These are phyloP conservation scores for Sweltsa coloradensis DNA, from an alignment of 1,140 invertebrate genomes.

Conservation along the genomic window DNA sequence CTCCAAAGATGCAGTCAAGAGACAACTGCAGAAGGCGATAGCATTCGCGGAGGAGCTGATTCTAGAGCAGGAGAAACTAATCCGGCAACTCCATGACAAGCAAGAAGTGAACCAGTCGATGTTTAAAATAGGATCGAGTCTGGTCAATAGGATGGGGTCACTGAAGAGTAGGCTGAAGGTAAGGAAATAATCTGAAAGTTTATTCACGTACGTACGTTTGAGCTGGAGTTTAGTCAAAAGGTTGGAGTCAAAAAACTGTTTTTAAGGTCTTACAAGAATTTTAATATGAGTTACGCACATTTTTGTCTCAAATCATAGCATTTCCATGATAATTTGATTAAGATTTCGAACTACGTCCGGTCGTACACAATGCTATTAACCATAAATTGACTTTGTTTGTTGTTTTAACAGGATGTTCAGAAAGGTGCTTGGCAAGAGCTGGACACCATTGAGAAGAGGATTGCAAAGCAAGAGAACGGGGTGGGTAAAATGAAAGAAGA, in stretches of 20 bases:
- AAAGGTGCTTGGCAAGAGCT: slow-evolving; percentile 37
- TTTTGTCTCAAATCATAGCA: too few relatives aligned
- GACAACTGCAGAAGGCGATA: slow-evolving; percentile 40
- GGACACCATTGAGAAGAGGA: slow-evolving; percentile 35
- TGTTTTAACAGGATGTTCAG: slow-evolving; percentile 32
- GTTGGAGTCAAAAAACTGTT: too few relatives aligned
- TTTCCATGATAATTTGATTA: too few relatives aligned
- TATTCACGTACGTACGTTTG: slow-evolving; percentile 2
- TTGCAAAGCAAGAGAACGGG: slow-evolving; percentile 34
- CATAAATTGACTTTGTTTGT: slow-evolving; percentile 2
- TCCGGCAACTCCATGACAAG: slow-evolving; percentile 31
- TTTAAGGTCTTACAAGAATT: too few relatives aligned
- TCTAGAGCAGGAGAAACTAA: slow-evolving; percentile 36
- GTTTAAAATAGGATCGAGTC: slow-evolving; percentile 34
- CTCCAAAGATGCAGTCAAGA: slow-evolving; percentile 37
- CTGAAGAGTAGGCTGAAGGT: slow-evolving; percentile 39
- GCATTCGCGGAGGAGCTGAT: slow-evolving; percentile 40
- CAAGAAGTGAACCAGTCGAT: slow-evolving; percentile 38
- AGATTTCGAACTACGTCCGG: too few relatives aligned
- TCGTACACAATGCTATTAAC: too few relatives aligned
- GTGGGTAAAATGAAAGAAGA: slow-evolving; percentile 35
- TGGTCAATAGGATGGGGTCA: slow-evolving; percentile 34
- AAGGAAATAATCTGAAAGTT: too few relatives aligned
- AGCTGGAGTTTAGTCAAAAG: background rate
- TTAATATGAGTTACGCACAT: too few relatives aligned